Conservation (phyloP, 2,797 vertebrate genomes). For the Malurus leucopterus region DNA sequence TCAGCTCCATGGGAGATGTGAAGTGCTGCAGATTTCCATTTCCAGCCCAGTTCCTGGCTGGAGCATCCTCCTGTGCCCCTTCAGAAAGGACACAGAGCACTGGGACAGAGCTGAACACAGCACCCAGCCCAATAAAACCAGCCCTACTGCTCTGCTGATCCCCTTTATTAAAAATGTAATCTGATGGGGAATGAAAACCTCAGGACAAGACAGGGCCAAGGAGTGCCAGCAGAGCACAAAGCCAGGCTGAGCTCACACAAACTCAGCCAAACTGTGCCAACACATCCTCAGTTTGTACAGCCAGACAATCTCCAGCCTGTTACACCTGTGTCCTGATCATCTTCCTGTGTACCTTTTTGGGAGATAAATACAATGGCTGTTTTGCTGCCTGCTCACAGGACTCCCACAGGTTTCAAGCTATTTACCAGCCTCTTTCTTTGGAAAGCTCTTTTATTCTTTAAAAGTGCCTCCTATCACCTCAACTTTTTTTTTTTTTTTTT, state of each 20-base stretch:
- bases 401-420: neutral
- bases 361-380: neutral
- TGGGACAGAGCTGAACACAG: neutral
- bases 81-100: neutral
- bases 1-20: fast-evolving
- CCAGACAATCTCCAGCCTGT: neutral
- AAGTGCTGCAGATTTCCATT: neutral
- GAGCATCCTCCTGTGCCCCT: neutral
- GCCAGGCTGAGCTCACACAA: neutral
- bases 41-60: neutral
- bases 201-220: neutral
- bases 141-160: neutral
- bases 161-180: neutral
- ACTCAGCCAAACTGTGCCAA: neutral
- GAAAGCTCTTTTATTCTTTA: neutral
- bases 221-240: neutral
- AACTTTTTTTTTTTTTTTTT: neutral
- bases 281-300: neutral
- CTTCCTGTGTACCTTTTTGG: neutral
- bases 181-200: neutral
- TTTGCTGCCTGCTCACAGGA: neutral
- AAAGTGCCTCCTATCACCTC: neutral
- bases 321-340: neutral
- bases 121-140: neutral
- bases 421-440: neutral